These are phyloP conservation scores for Limnephilus auricula DNA, from an alignment of 2,888 invertebrate species.

Conservation along the genomic window DNA sequence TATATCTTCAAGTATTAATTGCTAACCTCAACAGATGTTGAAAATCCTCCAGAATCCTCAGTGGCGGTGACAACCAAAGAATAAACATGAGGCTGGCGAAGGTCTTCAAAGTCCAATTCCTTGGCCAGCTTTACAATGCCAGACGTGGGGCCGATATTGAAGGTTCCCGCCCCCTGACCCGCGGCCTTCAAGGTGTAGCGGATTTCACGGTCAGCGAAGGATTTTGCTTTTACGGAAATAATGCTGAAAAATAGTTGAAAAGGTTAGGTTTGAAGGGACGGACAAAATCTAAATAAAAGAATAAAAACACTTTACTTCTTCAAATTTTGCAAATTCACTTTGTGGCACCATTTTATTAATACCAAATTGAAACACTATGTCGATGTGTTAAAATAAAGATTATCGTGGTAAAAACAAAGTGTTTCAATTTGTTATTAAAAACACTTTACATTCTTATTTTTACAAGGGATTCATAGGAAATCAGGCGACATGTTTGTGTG, in stretches of 20 bases:
- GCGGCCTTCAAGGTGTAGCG: slow-evolving; percentile 97
- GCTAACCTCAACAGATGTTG: slow-evolving; percentile 93
- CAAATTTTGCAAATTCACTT: no score
- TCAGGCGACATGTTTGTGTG: neutral
- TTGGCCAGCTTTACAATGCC: slow-evolving; percentile 97
- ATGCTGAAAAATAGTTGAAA: slow-evolving; percentile 81
- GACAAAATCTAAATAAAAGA: neutral
- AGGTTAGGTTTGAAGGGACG: neutral
- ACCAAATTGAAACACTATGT: no score
- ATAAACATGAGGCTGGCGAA: slow-evolving; percentile 95
- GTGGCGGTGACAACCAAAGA: slow-evolving; percentile 95
- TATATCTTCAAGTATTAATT: neutral
- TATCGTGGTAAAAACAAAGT: no score
- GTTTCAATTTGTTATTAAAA: no score
- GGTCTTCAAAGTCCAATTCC: slow-evolving; percentile 97
- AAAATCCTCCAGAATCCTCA: slow-evolving; percentile 98
- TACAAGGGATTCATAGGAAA: neutral
- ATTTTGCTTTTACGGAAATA: slow-evolving; percentile 97
- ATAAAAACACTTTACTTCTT: neutral
- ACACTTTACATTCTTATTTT: neutral
- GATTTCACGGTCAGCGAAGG: slow-evolving; percentile 97
- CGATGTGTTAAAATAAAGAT: no score
- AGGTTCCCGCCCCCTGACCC: slow-evolving; percentile 95
- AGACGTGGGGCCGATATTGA: slow-evolving; percentile 95
- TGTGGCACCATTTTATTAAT: no score